phyloP scores from a whole-genome alignment of 2,113 vertebrate species.

The Clarias magur region DNA sequence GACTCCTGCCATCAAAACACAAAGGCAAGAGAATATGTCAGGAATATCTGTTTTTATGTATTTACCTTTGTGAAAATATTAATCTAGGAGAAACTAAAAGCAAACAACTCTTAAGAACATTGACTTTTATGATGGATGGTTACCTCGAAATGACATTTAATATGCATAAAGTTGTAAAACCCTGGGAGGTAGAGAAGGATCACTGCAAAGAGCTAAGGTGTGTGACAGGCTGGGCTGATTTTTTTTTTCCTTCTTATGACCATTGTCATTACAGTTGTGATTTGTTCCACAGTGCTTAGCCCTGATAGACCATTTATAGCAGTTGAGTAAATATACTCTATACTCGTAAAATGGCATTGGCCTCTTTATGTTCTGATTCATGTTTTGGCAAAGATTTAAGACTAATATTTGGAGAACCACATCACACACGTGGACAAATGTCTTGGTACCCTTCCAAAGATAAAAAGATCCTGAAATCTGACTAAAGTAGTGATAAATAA shows the following conservation, averaged over 20 bases:
- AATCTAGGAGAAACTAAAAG: not conserved
- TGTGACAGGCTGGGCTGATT: not conserved
- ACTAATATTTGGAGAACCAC: not conserved
- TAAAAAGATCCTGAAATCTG: too few relatives aligned
- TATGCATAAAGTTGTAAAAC: slow-evolving; percentile 23
- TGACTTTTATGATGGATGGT: slow-evolving; percentile 26
- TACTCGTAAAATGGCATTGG: not conserved
- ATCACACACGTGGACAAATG: too few relatives aligned
- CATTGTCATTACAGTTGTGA: not conserved
- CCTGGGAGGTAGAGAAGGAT: slow-evolving; percentile 5
- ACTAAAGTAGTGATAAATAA: too few relatives aligned
- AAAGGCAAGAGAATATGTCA: not conserved
- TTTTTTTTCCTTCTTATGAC: not conserved
- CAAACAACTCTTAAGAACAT: not conserved
- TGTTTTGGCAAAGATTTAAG: not conserved
- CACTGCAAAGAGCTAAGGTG: slow-evolving; percentile 17
- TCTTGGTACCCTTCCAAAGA: too few relatives aligned
- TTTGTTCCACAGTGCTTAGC: not conserved
- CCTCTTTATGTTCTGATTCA: not conserved
- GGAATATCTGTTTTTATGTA: not conserved
- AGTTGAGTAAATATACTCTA: slow-evolving; percentile 11
- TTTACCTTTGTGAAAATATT: not conserved
- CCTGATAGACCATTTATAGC: not conserved
- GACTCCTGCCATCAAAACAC: slow-evolving; percentile 2
- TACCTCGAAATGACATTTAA: slow-evolving; percentile 1